These are phyloP conservation scores for Orthosia cruda DNA, from an alignment of 2,888 invertebrate species.

Conservation along the genomic window DNA sequence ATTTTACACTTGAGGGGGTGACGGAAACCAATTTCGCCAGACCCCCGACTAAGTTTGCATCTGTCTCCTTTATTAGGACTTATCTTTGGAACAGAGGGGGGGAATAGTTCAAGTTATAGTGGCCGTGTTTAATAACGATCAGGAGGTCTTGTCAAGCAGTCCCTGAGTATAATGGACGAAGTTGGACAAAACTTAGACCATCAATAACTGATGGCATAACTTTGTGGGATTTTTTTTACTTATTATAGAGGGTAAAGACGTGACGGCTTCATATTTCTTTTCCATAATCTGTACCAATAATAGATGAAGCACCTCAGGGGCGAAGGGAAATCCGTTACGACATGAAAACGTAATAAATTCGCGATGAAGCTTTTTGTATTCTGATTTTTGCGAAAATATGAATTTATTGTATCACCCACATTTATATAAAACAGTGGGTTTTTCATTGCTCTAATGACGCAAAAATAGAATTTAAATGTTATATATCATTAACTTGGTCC, in stretches of 20 bases:
- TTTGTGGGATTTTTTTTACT: conserved; percentile 59
- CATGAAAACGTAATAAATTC: conserved; percentile 17
- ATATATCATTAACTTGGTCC: background rate
- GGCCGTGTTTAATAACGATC: conserved; percentile 82
- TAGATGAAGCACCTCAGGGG: conserved; percentile 36
- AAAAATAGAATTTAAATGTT: background rate
- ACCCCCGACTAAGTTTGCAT: conserved; percentile 58
- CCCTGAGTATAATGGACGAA: conserved; percentile 83
- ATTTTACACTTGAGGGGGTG: conserved; percentile 76
- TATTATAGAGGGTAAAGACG: conserved; percentile 54
- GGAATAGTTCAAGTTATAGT: conserved; percentile 73
- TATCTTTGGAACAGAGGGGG: conserved; percentile 50
- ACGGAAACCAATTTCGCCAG: conserved; percentile 71
- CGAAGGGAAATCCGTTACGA: conserved; percentile 11
- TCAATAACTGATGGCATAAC: conserved; percentile 86
- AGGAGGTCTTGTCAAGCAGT: conserved; percentile 80
- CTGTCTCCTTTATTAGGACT: conserved; percentile 58
- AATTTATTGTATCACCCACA: background rate
- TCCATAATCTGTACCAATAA: conserved; percentile 43
- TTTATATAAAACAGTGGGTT: background rate
- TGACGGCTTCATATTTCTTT: conserved; percentile 57
- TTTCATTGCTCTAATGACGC: background rate
- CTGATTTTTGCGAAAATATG: conserved; percentile 1
- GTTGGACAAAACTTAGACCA: conserved; percentile 83
- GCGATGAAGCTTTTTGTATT: conserved; percentile 8